Evolutionary conservation across 2,797 vertebrate species (phyloP), one percentile per base, ranked within the genome.

Genomic region (Bovichtus variegatus): DNA sequence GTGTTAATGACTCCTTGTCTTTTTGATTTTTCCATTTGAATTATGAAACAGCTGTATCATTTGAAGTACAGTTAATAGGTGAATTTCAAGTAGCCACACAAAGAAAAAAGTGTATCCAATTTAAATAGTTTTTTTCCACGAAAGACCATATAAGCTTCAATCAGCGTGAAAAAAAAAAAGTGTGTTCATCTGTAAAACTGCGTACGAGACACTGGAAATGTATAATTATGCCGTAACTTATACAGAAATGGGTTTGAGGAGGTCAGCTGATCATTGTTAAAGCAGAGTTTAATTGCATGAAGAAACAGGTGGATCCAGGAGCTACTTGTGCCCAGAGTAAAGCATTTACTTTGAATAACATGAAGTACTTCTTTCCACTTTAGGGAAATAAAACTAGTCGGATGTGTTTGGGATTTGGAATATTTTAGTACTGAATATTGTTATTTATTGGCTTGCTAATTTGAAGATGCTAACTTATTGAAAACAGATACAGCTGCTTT

Each of bases 1-100:
- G 93, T 95, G 93, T 94, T 95, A 95, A 95, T 95, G 91, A 94
- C 88, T 88, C 85, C 91, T 91, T 93, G 93, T 93, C 93, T 91
- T 94, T 91, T 93, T 94, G 91, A 94, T 95, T 95, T 94, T 88
- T 83, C 86, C 55, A 81, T 93, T 94, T 95, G 90, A 94, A 94
- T 94, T 94, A 93, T 93, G 72, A 93, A 95, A 94, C 83, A 84
- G 82, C 74, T 81, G 85, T 90, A 90, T 94, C 89, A 93, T 92
- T 92, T 94, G 84, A 93, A 94, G 87, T 88, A 80, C 82, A 92
- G 80, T 85, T 94, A 92, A 93, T 89, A 84, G 81, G 79, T 80
- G 90, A 91, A 87, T 93, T 93, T 92, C 87, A 91, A 91, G 91
- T 88, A 73, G 75, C 82, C 75, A 76, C 78, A 67, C 74, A 81